These are phyloP conservation scores for Brachyhypopomus gauderio DNA, from an alignment of 2,113 vertebrate genomes.

Conservation along the genomic window DNA sequence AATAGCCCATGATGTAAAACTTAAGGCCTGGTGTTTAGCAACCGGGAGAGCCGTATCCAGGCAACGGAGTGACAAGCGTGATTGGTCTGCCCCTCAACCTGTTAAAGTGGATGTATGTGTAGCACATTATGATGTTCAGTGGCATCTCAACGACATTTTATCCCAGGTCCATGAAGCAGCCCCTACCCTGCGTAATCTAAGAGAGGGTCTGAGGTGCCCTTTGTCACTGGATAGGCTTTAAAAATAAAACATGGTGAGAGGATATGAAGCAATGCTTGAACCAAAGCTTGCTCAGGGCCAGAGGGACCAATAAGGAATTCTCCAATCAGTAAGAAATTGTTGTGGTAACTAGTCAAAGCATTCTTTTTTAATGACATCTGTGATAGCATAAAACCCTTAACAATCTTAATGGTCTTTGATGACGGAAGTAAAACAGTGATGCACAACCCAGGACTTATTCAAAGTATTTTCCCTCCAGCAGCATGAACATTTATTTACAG, in stretches of 20 bases:
- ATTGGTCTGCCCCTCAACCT: slow-evolving; percentile 80
- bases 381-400: neutral
- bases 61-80: slow-evolving; percentile 73
- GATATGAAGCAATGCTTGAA: slow-evolving; percentile 73
- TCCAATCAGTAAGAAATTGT: slow-evolving; percentile 33
- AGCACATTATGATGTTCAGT: slow-evolving; percentile 81
- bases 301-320: slow-evolving; percentile 42
- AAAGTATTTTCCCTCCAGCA: neutral
- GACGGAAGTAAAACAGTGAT: neutral
- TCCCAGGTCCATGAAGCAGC: slow-evolving; percentile 72
- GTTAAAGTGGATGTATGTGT: slow-evolving; percentile 72
- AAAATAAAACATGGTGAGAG: slow-evolving; percentile 84
- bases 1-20: slow-evolving; percentile 97
- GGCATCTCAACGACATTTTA: slow-evolving; percentile 73
- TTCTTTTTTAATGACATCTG: neutral
- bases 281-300: slow-evolving; percentile 70
- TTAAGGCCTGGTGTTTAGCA: slow-evolving; percentile 82
- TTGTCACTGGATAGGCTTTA: slow-evolving; percentile 84
- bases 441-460: neutral
- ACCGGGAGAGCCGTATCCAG: slow-evolving; percentile 73
- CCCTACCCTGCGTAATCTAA: slow-evolving; percentile 81
- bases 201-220: slow-evolving; percentile 81
- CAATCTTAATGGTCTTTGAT: neutral
- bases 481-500: neutral
- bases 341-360: slow-evolving; percentile 27